These are phyloP conservation scores for Lucilia cuprina DNA, from an alignment of 1,140 invertebrate genomes.

Conservation along the genomic window DNA sequence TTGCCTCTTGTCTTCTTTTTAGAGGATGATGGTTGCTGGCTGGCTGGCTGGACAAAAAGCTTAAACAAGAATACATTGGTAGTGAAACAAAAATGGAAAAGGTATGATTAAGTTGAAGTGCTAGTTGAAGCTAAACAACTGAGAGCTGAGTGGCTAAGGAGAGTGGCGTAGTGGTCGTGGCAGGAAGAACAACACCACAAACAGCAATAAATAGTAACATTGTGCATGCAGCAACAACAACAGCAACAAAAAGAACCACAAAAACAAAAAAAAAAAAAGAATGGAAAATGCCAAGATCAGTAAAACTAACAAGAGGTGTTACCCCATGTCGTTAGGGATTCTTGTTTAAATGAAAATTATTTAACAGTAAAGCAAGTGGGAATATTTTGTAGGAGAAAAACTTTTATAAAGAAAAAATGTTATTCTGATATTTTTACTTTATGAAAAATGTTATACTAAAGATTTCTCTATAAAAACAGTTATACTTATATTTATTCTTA, in stretches of 20 bases:
- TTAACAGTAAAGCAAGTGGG: neutral
- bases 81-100: neutral
- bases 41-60: neutral
- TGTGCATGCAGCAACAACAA: neutral
- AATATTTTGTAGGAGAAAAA: no score
- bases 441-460: neutral
- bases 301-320: slow-evolving; percentile 34
- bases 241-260: neutral
- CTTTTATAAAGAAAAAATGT: neutral
- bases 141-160: neutral
- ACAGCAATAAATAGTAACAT: neutral
- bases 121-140: neutral
- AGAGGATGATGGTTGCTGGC: neutral
- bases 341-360: slow-evolving; percentile 29
- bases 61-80: neutral
- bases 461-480: neutral
- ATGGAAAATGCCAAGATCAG: slow-evolving; percentile 25
- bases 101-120: neutral
- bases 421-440: neutral
- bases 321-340: slow-evolving; percentile 34
- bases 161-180: neutral
- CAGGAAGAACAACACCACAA: neutral
- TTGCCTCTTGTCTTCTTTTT: neutral
- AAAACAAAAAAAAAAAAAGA: neutral
- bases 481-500: no score